Base-by-base conservation (phyloP, 2,797 vertebrate genomes). In the Apogon hyalosoma region DNA sequence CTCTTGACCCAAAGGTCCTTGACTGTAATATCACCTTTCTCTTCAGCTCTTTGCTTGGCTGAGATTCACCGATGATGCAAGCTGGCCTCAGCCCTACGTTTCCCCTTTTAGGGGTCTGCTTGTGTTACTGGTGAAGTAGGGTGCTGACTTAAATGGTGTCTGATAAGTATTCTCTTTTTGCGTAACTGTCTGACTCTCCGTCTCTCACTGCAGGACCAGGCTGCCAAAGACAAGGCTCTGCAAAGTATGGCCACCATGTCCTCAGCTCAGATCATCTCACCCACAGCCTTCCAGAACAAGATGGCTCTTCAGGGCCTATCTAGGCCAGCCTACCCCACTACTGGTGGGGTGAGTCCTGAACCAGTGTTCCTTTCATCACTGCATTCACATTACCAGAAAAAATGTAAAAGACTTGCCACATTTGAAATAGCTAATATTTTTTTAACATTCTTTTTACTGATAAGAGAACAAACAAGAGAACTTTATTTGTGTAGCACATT, bases 191-290 rank as follows among this genome's bases (percentile, higher is more conserved):
- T 66, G 6, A 4, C 50, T 67, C 39, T 77, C 59, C 68, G 11
- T 79, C 49, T 33, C 55, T 57, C 63, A 70, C 52, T 53, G 1
- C 42, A 98, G 97, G 97, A 98, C 88, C 97, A 98, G 94, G 96
- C 94, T 82, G 96, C 96, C 90, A 98, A 98, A 95, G 97, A 98
- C 92, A 98, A 98, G 91, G 97, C 95, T 56, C 93, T 98, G 83
- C 97, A 98, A 89, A 98, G 95, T 88, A 97, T 98, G 96, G 96
- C 97, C 87, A 94, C 93, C 84, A 96, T 98, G 97, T 97, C 97
- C 73, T 97, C 97, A 46, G 95, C 97, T 18, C 97, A 98, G 94
- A 97, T 98, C 90, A 95, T 98, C 92, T 98, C 97, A 9, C 94
- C 97, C 87, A 91, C 96, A 1, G 95, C 96, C 89, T 97, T 98